These are phyloP conservation scores for Pelochelys cantorii DNA, from an alignment of 2,797 vertebrate genomes.

Conservation along the genomic window DNA sequence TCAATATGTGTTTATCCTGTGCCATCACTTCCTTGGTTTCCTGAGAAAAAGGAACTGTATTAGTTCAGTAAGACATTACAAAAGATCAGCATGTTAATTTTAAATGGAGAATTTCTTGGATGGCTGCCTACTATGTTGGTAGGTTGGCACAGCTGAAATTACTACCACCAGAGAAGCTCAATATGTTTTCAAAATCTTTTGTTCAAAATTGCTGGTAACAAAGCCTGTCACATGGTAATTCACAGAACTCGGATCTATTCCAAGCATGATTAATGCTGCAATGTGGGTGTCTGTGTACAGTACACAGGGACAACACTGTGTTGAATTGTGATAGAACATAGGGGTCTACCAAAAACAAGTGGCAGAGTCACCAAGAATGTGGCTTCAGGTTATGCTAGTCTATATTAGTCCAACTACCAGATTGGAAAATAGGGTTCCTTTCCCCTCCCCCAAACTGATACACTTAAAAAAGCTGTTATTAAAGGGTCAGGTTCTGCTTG, in stretches of 20 bases:
- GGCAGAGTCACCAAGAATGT: neutral
- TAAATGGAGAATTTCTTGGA: neutral
- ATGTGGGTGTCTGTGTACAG: neutral
- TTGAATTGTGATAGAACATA: neutral
- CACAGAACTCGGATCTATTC: neutral
- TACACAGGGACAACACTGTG: neutral
- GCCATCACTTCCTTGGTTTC: too few relatives aligned
- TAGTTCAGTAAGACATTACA: neutral
- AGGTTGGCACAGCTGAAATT: neutral
- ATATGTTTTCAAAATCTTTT: neutral
- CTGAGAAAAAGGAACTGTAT: neutral
- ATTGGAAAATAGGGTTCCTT: neutral
- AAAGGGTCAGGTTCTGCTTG: neutral
- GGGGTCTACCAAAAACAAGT: neutral
- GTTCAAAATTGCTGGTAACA: neutral
- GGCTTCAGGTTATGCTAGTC: neutral
- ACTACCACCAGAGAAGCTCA: neutral
- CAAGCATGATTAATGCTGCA: neutral
- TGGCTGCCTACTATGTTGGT: neutral
- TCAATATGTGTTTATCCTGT: too few relatives aligned
- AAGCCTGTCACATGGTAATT: neutral
- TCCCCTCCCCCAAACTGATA: rapidly evolving
- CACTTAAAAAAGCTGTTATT: neutral
- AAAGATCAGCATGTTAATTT: neutral
- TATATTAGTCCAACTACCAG: neutral